A percentile compares a stretch with the other conserved stretches of the same genome.
Conservation (phyloP, 1,140 invertebrate species). For the Lasioglossum albipes region DNA sequence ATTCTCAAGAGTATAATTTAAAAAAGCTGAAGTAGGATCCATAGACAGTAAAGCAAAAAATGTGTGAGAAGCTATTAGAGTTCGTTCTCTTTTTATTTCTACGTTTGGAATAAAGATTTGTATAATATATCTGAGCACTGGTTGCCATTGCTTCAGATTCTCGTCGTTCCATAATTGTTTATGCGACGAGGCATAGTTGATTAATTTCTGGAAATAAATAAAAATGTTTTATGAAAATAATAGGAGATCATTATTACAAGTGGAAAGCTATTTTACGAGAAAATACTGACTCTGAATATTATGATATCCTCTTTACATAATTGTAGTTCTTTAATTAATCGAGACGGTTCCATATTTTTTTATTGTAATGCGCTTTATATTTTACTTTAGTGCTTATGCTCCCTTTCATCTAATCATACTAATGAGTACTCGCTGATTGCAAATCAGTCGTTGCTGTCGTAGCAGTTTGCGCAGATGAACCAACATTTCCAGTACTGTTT, state of each 20-base stretch:
- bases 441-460: conserved; percentile 43
- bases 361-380: background rate
- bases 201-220: conserved; percentile 59
- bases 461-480: conserved; percentile 32
- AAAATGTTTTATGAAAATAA: background rate
- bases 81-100: conserved; percentile 59
- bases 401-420: conserved; percentile 25
- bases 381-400: background rate
- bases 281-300: conserved; percentile 63
- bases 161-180: conserved; percentile 14
- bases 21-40: conserved; percentile 16
- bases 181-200: conserved; percentile 41
- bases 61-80: conserved; percentile 63
- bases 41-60: conserved; percentile 55
- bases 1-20: conserved; percentile 44
- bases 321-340: conserved; percentile 35
- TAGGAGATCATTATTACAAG: conserved; percentile 23
- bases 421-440: conserved; percentile 38
- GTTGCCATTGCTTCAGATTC: conserved; percentile 49
- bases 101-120: conserved; percentile 44
- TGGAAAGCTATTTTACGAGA: background rate
- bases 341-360: conserved; percentile 37
- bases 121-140: conserved; percentile 48
- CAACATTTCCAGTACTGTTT: conserved; percentile 19
- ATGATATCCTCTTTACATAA: conserved; percentile 41